A percentile compares a stretch with the other conserved stretches of the same genome.
Evolutionary conservation across 2,888 invertebrate genomes (phyloP).

Genomic region (Leptogaster cylindrica): DNA sequence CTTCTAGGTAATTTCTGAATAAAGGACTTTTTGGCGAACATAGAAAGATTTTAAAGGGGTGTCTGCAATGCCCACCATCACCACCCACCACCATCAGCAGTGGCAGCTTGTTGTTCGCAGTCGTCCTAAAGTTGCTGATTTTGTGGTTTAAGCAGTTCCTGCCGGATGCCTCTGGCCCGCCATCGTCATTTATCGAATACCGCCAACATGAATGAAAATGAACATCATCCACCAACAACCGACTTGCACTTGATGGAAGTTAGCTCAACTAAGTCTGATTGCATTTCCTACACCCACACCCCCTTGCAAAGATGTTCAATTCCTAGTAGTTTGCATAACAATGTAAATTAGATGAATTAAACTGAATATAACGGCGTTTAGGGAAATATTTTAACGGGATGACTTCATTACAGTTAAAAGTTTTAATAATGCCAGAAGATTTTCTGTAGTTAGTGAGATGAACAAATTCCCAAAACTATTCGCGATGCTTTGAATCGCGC

Average conservation of each 20-base stretch:
- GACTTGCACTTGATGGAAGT: conserved; percentile 26
- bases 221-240: too few species aligned
- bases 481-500: too few species aligned
- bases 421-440: too few species aligned
- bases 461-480: too few species aligned
- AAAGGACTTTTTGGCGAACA: not conserved
- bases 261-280: too few species aligned
- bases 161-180: not conserved
- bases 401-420: too few species aligned
- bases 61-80: not conserved
- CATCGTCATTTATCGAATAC: conserved; percentile 9
- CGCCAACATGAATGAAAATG: conserved; percentile 12
- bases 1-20: too few species aligned
- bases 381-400: conserved; percentile 12
- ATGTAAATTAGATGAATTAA: too few species aligned
- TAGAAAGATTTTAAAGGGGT: not conserved
- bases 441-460: too few species aligned
- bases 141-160: conserved; percentile 19
- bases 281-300: too few species aligned
- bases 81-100: conserved; percentile 1
- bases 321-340: too few species aligned
- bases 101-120: not conserved
- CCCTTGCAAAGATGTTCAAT: too few species aligned
- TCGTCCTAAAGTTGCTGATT: not conserved
- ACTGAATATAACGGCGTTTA: not conserved